A percentile compares a stretch with the other conserved stretches of the same genome.
phyloP scores from a whole-genome alignment of 2,888 invertebrate species.

The Eurois occulta region DNA sequence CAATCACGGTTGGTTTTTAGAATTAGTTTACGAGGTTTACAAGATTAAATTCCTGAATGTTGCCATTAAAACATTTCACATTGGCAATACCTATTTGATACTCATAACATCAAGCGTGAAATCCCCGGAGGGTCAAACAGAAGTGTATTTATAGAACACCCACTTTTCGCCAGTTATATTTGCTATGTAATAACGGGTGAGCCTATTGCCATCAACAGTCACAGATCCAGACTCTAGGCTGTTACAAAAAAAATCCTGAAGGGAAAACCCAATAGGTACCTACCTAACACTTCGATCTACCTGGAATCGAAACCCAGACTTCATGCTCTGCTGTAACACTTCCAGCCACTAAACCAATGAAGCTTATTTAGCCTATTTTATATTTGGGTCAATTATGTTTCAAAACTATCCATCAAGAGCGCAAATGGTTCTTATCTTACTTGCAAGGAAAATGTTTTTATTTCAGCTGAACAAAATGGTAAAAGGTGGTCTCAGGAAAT shows the following conservation, averaged over 20 bases:
- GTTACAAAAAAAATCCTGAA: not conserved
- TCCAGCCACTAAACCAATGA: not conserved
- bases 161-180: not conserved
- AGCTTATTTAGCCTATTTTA: not conserved
- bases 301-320: not conserved
- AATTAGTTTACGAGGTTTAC: not conserved
- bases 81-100: not conserved
- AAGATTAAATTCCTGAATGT: not conserved
- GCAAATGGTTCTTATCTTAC: not conserved
- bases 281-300: not conserved
- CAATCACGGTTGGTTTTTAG: conserved; percentile 39
- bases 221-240: not conserved
- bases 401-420: not conserved
- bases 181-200: not conserved
- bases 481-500: conserved; percentile 1
- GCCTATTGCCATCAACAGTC: not conserved
- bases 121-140: not conserved
- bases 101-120: not conserved
- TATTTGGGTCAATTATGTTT: not conserved
- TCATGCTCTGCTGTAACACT: not conserved
- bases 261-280: not conserved
- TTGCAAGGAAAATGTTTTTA: no score
- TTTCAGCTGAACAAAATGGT: not conserved
- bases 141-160: not conserved
- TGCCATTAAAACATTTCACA: not conserved